A percentile compares a stretch with the other conserved stretches of the same genome.
phyloP scores from a whole-genome alignment of 92 coral and sea anemone species.

The Montipora capitata region DNA sequence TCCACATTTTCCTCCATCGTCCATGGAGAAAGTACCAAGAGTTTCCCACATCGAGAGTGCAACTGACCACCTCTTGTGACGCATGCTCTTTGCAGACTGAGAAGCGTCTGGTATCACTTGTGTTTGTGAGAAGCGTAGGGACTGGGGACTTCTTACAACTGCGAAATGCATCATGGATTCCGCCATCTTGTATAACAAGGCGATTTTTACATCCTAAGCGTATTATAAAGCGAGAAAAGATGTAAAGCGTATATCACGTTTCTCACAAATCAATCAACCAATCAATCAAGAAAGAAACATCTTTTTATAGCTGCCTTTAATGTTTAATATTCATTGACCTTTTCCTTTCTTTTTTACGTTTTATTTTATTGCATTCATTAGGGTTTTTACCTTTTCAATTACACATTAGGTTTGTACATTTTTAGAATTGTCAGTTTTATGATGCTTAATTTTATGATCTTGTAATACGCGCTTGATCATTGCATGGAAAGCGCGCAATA shows the following conservation, averaged over 20 bases:
- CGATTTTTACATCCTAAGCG: constrained; percentile 2
- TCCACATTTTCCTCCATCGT: constrained; percentile 35
- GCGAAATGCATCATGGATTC: background rate
- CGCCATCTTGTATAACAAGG: background rate
- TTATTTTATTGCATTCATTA: too few species aligned
- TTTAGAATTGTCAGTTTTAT: too few species aligned
- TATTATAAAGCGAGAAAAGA: background rate
- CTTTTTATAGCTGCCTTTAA: too few species aligned
- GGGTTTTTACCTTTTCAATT: too few species aligned
- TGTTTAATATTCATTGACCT: too few species aligned
- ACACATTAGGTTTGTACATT: too few species aligned
- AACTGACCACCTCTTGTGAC: constrained; percentile 7
- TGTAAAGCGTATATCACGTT: background rate
- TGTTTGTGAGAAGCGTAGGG: constrained; percentile 15
- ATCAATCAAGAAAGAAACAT: background rate
- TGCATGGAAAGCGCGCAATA: too few species aligned
- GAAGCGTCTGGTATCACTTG: background rate
- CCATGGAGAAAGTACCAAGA: constrained; percentile 9
- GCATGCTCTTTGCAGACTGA: constrained; percentile 13
- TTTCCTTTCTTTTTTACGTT: too few species aligned
- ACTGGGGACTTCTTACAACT: background rate
- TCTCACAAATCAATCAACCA: background rate
- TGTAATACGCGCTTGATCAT: too few species aligned
- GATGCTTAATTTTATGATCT: too few species aligned
- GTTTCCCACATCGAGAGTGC: background rate